phyloP scores from a whole-genome alignment of 2,113 vertebrate genomes.

The Zapus hudsonius region DNA sequence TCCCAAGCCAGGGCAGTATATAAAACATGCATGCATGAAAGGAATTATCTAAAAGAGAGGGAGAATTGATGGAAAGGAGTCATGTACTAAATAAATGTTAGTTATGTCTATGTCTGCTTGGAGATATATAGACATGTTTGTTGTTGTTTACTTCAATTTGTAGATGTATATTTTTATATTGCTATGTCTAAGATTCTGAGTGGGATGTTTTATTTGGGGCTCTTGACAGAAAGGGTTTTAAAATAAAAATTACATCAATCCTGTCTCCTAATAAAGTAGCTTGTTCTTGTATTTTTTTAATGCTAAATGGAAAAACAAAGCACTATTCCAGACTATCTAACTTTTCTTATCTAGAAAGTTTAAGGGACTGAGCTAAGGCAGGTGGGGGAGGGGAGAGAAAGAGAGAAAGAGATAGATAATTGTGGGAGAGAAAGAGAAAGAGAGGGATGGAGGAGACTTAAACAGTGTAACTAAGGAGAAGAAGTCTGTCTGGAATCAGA shows the following conservation, averaged over 20 bases:
- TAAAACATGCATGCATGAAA: fast-evolving
- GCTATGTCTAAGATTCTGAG: neutral
- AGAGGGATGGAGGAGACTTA: neutral
- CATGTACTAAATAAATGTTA: fast-evolving
- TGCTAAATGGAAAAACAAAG: neutral
- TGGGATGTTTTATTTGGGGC: neutral
- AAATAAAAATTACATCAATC: neutral
- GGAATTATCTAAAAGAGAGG: neutral
- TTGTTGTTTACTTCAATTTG: neutral
- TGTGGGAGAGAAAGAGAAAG: neutral
- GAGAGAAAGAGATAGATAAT: neutral
- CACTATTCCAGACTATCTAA: neutral
- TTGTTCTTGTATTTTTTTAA: neutral
- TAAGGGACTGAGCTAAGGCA: neutral
- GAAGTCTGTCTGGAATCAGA: neutral
- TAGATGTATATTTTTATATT: fast-evolving
- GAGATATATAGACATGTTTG: neutral
- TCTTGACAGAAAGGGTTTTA: neutral
- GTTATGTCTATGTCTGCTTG: neutral
- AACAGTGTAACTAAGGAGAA: neutral
- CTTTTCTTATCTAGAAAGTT: neutral
- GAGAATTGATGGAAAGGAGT: too few relatives aligned
- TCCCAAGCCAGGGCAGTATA: neutral
- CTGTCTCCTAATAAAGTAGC: neutral
- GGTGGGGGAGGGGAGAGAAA: neutral